phyloP scores from a whole-genome alignment of 2,888 invertebrate species.

The Eupithecia abbreviata region DNA sequence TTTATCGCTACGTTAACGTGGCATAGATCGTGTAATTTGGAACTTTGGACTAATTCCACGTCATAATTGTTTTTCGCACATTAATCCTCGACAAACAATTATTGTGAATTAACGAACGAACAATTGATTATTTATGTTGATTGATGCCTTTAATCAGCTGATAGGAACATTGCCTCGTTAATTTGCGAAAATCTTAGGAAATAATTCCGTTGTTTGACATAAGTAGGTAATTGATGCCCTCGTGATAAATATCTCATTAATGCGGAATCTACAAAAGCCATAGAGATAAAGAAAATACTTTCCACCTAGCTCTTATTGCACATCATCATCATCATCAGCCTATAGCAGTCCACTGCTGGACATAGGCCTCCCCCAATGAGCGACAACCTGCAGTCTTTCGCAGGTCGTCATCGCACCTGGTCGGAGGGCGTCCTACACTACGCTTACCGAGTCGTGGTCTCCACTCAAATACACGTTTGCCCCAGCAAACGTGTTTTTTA shows the following conservation, averaged over 20 bases:
- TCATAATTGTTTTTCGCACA: background rate
- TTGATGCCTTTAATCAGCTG: background rate
- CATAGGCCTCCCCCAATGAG: no score
- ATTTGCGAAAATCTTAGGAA: background rate
- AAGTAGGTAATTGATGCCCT: background rate
- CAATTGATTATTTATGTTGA: background rate
- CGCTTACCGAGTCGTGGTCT: no score
- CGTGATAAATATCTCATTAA: no score
- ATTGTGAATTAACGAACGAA: background rate
- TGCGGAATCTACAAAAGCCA: background rate
- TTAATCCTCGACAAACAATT: background rate
- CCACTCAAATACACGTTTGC: no score
- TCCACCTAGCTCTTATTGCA: background rate
- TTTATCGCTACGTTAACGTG: background rate
- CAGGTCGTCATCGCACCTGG: no score
- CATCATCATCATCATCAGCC: no score
- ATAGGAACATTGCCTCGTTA: background rate
- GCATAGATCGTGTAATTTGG: background rate
- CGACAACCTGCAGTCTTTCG: no score
- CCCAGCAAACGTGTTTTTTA: no score
- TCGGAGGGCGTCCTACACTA: no score
- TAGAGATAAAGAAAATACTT: background rate
- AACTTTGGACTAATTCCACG: background rate
- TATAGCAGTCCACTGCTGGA: no score
- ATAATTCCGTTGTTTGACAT: background rate